Evolutionary conservation across 2,888 invertebrate species (phyloP).

Genomic region (Plebejus argus): DNA sequence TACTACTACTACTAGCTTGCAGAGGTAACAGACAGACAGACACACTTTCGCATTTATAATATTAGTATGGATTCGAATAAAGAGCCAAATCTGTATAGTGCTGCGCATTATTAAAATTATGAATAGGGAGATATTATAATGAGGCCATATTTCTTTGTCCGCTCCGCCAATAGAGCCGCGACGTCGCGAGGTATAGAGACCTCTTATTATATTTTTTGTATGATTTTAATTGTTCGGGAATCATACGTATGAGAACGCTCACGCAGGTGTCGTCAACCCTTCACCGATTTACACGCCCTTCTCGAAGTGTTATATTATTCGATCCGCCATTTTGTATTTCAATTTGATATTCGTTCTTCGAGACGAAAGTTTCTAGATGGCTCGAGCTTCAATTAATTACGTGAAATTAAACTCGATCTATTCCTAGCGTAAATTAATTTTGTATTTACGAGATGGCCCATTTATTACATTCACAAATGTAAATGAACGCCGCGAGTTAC

Average conservation of each 20-base stretch:
- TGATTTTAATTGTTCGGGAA: conserved; percentile 78
- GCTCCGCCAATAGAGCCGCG: conserved; percentile 71
- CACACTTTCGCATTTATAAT: too few relatives aligned
- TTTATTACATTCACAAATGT: conserved; percentile 79
- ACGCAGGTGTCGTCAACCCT: conserved; percentile 75
- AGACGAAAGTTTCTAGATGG: conserved; percentile 36
- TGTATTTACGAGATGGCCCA: conserved; percentile 74
- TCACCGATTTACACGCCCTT: conserved; percentile 43
- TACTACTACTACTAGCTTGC: too few relatives aligned
- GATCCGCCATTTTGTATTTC: conserved; percentile 36
- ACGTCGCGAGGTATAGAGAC: conserved; percentile 71
- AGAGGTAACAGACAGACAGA: too few relatives aligned
- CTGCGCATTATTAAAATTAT: conserved; percentile 45
- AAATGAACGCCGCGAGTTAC: conserved; percentile 77
- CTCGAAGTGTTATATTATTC: conserved; percentile 32
- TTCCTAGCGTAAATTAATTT: conserved; percentile 57
- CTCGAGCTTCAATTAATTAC: conserved; percentile 40
- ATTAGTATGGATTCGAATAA: too few relatives aligned
- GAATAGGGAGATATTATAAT: conserved; percentile 63
- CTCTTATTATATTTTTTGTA: conserved; percentile 77
- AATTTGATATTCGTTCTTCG: conserved; percentile 28
- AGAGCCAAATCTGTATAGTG: conserved; percentile 33
- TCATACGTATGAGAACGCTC: conserved; percentile 67
- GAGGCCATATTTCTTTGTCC: conserved; percentile 77
- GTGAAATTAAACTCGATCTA: conserved; percentile 43